Evolutionary conservation across 2,888 invertebrate genomes (phyloP).

Genomic region (Prosopocoilus inquinatus): DNA sequence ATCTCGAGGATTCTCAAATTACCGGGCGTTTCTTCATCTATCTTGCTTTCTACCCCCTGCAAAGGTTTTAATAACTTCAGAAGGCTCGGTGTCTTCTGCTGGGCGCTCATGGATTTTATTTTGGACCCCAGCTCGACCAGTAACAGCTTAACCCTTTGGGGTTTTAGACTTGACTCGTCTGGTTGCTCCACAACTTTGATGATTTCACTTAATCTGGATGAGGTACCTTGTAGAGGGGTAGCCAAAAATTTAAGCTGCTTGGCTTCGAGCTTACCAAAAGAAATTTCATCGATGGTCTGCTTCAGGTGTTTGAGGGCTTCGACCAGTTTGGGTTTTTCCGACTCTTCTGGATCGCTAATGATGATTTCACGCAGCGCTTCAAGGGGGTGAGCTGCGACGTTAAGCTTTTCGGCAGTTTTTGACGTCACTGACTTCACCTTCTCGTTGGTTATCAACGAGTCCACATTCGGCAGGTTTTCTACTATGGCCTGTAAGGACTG

Average conservation of each 20-base stretch:
- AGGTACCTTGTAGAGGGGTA: slow-evolving; percentile 19
- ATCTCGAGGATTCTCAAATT: no score
- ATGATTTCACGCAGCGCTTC: background rate
- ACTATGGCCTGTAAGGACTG: slow-evolving; percentile 3
- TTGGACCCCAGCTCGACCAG: background rate
- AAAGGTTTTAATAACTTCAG: no score
- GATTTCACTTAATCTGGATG: slow-evolving; percentile 9
- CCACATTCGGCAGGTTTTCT: slow-evolving; percentile 1
- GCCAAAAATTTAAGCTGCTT: slow-evolving; percentile 2
- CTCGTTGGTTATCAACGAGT: background rate
- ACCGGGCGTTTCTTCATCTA: no score
- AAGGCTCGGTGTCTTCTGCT: background rate
- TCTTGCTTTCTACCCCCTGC: no score
- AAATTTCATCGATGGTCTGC: background rate
- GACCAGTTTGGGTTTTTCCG: background rate
- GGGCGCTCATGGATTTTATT: background rate
- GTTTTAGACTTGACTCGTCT: slow-evolving; percentile 3
- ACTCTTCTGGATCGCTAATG: background rate
- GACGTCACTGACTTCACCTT: background rate
- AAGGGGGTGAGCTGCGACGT: background rate
- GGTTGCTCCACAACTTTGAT: slow-evolving; percentile 7
- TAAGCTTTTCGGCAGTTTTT: background rate
- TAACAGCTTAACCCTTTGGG: background rate
- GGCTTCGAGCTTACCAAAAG: background rate
- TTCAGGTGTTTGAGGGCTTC: background rate